phyloP scores from a whole-genome alignment of 2,113 vertebrate species.

The Trematomus loennbergii region DNA sequence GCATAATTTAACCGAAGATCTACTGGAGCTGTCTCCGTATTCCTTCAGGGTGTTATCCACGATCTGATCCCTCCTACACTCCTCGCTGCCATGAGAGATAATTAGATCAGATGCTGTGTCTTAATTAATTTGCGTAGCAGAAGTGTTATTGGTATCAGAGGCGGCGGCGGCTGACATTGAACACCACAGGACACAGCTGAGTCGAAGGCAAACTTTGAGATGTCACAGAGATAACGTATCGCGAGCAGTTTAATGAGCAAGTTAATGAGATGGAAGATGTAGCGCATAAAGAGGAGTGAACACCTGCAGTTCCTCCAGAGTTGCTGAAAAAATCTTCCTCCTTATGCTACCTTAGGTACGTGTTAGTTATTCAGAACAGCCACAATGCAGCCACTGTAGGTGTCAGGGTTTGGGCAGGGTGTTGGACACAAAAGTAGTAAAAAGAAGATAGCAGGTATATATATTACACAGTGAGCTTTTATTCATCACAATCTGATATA shows the following conservation, averaged over 20 bases:
- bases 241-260: constrained; percentile 20
- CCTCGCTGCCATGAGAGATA: constrained; percentile 27
- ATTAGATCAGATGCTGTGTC: constrained; percentile 42
- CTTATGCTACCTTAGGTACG: constrained; percentile 11
- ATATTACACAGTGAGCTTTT: too few relatives aligned
- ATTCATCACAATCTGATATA: too few relatives aligned
- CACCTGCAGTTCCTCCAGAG: background rate
- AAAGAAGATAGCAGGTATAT: too few relatives aligned
- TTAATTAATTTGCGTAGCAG: constrained; percentile 10
- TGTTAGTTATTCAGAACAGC: background rate
- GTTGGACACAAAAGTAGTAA: too few relatives aligned
- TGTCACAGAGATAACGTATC: constrained; percentile 7
- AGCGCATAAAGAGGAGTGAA: background rate
- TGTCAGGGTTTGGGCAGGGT: too few relatives aligned
- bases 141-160: constrained; percentile 27
- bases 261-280: constrained; percentile 34
- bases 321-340: constrained; percentile 11
- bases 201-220: constrained; percentile 27
- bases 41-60: constrained; percentile 17
- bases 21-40: constrained; percentile 1
- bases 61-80: constrained; percentile 35
- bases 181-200: constrained; percentile 9
- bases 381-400: background rate
- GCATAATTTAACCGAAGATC: constrained; percentile 21
- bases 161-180: constrained; percentile 32